Evolutionary conservation across 2,888 invertebrate genomes (phyloP), one percentile per base, ranked within the genome.

Genomic region (Synanthedon vespiformis): DNA sequence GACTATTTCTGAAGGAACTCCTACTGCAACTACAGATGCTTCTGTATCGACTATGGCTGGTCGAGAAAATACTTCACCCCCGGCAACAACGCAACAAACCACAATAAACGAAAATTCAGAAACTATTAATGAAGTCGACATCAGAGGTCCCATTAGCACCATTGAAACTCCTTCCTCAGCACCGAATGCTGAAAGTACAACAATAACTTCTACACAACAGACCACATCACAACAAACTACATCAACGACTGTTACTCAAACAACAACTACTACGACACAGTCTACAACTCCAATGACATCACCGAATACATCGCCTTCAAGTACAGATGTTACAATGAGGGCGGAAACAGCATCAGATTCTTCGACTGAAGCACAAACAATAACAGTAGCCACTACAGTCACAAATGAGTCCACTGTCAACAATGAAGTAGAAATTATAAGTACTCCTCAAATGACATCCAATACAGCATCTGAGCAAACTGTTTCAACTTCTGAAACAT

Each of bases 131-230:
- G 49, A 57, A 13, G 49, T 52, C 11, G 49, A 57, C 4, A 56
- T 61, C 47, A 57, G 57, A 34, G 49, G 58, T 41, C 51, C 48
- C 13, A 48, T 8, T 6, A 44, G 61, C 13, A 67, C 73, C 44
- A 67, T 71, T 22, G 61, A 65, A 0, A 71, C 65, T 51, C 64
- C 70, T 40, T 67, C 68, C 12, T 64, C 59, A 18, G 72, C 70
- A n/a, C 69, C 74, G 3, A 75, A 74, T 54, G 68, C 71, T 40
- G 76, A 72, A 55, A 70, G 65, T 49, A 72, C 74, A 8, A 54
- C 56, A 13, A 55, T 53, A 41, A 56, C 55, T 48, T 49, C 56
- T 4, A 63, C 55, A 56, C 40, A 56, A 27, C 57, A 52, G 11
- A 56, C 53, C 50, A 53, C 56, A 40, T 34, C 34, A 10, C 55